Percentiles rank a stretch among this genome's conserved stretches.
phyloP scores from a whole-genome alignment of 2,113 vertebrate species.

The Oplegnathus fasciatus region DNA sequence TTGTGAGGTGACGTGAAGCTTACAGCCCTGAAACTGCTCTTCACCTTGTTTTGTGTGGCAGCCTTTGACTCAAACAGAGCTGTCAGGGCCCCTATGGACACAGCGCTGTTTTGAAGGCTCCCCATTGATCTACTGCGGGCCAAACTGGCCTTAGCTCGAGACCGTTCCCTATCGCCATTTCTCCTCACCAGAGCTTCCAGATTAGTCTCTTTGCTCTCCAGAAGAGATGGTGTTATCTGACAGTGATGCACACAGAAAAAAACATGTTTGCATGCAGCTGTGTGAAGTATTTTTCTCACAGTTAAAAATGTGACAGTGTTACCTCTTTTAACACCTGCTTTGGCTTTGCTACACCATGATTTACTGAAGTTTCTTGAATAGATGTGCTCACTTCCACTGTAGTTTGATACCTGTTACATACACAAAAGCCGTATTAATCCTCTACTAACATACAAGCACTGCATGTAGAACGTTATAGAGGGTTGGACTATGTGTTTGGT shows the following conservation, averaged over 20 bases:
- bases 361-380: constrained; percentile 20
- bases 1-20: background rate
- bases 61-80: constrained; percentile 78
- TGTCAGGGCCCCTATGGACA: constrained; percentile 69
- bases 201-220: constrained; percentile 15
- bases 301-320: constrained; percentile 5
- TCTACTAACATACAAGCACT: background rate
- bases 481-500: background rate
- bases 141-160: constrained; percentile 11
- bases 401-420: constrained; percentile 85
- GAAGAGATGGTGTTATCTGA: constrained; percentile 35
- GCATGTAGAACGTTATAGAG: background rate
- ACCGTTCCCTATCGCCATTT: constrained; percentile 34
- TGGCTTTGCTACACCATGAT: constrained; percentile 47
- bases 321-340: constrained; percentile 72
- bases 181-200: constrained; percentile 47
- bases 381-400: constrained; percentile 61
- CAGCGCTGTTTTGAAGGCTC: constrained; percentile 36
- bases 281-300: background rate
- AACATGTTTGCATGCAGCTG: background rate
- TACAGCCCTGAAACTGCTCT: constrained; percentile 32
- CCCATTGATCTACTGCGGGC: constrained; percentile 77
- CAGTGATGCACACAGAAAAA: background rate
- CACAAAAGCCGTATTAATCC: background rate
- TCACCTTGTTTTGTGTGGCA: background rate